Percentiles rank a stretch among this genome's conserved stretches.
Conservation (phyloP, 2,888 invertebrate species). For the Pachliopta kotzebuea region DNA sequence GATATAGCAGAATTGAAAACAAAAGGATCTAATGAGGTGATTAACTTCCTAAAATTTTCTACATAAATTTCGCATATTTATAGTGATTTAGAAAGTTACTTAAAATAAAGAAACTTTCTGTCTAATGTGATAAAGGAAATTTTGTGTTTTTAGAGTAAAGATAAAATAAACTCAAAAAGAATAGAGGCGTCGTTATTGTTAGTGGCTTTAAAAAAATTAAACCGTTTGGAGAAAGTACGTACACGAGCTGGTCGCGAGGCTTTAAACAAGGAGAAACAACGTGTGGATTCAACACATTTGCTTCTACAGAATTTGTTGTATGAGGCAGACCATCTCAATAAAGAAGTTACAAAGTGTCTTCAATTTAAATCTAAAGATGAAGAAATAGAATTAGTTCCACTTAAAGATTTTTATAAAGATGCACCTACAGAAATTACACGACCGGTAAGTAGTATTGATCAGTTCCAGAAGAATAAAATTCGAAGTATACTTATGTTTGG, state of each 20-base stretch:
- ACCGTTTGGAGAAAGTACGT: constrained; percentile 93
- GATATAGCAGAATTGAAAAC: constrained; percentile 85
- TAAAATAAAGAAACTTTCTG: neutral
- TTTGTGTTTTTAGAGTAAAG: constrained; percentile 71
- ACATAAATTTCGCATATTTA: neutral
- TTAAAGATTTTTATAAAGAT: constrained; percentile 90
- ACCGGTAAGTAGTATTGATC: constrained; percentile 76
- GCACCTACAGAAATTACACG: constrained; percentile 86
- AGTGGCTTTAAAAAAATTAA: constrained; percentile 93
- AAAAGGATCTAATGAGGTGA: constrained; percentile 78
- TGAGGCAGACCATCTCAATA: constrained; percentile 95
- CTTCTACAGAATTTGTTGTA: constrained; percentile 96
- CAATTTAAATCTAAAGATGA: constrained; percentile 98
- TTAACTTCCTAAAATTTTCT: constrained; percentile 19
- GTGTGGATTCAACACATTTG: constrained; percentile 93
- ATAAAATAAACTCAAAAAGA: constrained; percentile 84
- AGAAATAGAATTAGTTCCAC: constrained; percentile 91
- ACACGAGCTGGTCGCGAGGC: constrained; percentile 91
- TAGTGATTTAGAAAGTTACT: neutral
- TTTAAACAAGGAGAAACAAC: constrained; percentile 90
- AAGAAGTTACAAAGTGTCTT: constrained; percentile 96
- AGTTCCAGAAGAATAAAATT: neutral
- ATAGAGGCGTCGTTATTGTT: constrained; percentile 88
- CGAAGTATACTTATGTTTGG: too few relatives aligned
- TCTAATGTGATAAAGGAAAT: too few relatives aligned